Percentiles rank a stretch among this genome's conserved stretches.
These are phyloP conservation scores for Archegozetes longisetosus DNA, from an alignment of 1,140 invertebrate species.

Conservation along the genomic window DNA sequence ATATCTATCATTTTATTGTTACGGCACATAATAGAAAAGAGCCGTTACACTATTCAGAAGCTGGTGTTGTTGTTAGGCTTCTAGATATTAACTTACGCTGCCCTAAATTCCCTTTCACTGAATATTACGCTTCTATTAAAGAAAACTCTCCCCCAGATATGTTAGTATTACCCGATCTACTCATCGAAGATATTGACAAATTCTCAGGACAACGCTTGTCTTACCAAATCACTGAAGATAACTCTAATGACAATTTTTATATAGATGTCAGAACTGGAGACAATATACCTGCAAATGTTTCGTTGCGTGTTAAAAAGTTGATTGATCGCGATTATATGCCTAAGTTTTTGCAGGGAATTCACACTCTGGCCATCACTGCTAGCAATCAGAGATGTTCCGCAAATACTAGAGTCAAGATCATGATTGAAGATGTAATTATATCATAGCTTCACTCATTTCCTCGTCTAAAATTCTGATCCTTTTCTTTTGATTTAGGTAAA, in stretches of 20 bases:
- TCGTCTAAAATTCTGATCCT: too few relatives aligned
- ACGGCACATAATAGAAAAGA: slow-evolving; percentile 21
- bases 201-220: slow-evolving; percentile 14
- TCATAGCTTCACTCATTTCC: too few relatives aligned
- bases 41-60: slow-evolving; percentile 17
- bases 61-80: slow-evolving; percentile 23
- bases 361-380: slow-evolving; percentile 23
- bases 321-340: slow-evolving; percentile 24
- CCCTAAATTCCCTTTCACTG: slow-evolving; percentile 24
- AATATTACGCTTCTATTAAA: slow-evolving; percentile 23
- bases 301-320: slow-evolving; percentile 22
- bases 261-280: slow-evolving; percentile 18
- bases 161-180: slow-evolving; percentile 21
- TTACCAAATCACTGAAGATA: slow-evolving; percentile 26
- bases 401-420: slow-evolving; percentile 21
- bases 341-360: slow-evolving; percentile 23
- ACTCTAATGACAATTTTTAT: slow-evolving; percentile 25
- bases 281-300: slow-evolving; percentile 14
- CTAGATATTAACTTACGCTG: slow-evolving; percentile 20
- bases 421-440: slow-evolving; percentile 24
- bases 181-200: slow-evolving; percentile 22
- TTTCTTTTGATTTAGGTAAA: too few relatives aligned
- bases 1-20: slow-evolving; percentile 22
- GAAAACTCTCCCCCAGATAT: slow-evolving; percentile 23
- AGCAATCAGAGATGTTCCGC: slow-evolving; percentile 22